These are phyloP conservation scores for Drosophila dives DNA, from an alignment of 2,888 invertebrate species.

Conservation along the genomic window DNA sequence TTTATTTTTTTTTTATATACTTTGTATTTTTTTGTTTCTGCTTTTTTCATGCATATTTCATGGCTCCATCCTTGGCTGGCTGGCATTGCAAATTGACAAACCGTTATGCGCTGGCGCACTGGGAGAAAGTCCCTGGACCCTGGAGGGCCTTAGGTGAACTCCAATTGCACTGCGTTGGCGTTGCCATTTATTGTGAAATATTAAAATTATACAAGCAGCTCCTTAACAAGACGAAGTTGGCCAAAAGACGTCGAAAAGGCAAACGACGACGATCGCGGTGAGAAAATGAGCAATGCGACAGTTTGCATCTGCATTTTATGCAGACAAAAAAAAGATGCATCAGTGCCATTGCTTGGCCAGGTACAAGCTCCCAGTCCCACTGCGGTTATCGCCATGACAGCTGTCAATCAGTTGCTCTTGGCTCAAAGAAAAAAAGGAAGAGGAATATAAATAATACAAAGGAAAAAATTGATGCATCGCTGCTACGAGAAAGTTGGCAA, in stretches of 20 bases:
- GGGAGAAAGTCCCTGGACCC: constrained; percentile 48
- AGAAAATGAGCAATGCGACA: constrained; percentile 74
- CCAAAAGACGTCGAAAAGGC: neutral
- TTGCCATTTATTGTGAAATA: constrained; percentile 77
- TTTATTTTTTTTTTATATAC: constrained; percentile 19
- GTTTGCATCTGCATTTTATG: constrained; percentile 75
- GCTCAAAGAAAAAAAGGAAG: constrained; percentile 6
- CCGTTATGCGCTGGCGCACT: constrained; percentile 62
- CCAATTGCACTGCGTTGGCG: constrained; percentile 64
- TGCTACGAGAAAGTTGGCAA: constrained; percentile 62
- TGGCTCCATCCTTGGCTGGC: constrained; percentile 48
- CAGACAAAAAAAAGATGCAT: constrained; percentile 36
- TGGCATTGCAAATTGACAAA: constrained; percentile 75
- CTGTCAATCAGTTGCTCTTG: constrained; percentile 70
- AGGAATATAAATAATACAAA: constrained; percentile 8
- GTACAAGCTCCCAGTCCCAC: constrained; percentile 56
- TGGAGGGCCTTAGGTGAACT: constrained; percentile 39
- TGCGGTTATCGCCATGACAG: constrained; percentile 80
- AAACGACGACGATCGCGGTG: constrained; percentile 51
- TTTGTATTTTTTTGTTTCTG: neutral
- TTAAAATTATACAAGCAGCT: constrained; percentile 70
- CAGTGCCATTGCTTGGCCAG: constrained; percentile 33
- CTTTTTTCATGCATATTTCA: constrained; percentile 70
- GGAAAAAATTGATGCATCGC: constrained; percentile 27
- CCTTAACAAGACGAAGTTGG: constrained; percentile 50